Base-by-base conservation (phyloP, 2,888 invertebrate species). In the Cephus sareptanus region DNA sequence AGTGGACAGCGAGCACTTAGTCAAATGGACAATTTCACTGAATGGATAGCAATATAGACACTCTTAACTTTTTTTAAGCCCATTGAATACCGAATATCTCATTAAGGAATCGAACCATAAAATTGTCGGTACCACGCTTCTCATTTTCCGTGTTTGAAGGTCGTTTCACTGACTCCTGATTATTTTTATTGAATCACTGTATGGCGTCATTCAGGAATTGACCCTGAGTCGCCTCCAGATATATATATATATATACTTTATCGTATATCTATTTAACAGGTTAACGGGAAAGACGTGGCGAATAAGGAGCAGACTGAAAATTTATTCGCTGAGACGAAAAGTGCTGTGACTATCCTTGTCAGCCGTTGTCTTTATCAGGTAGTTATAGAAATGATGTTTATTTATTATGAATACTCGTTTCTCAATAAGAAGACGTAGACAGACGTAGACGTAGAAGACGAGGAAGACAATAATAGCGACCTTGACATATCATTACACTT, bases 211-310 rank as follows among this genome's bases (percentile, higher is more conserved):
- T 56, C 56, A 56, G 40, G 23, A 9, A 56, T 56, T 23, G 40
- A 56, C 9, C 2, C 40, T 6, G 15, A 9, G 6, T 56, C 23
- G 23, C 9, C 23, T 23, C 56, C 15, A 56, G 23, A 56, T 23
- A 56, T 56, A 9, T 23, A 12, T 11, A 3, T 33, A 33, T 33
- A 33, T 33, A 34, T 74, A 30, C 30, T n/a, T 73, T 34, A 9
- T 75, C 33, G 34, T 70, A 69, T 73, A 70, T 15, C 56, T 73
- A 31, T 79, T 73, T 74, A 75, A 23, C 87, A 93, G 93, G 93
- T 93, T 56, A 94, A 94, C 85, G 94, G 94, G 12, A 93, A 92
- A 82, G 94, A 94, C 86, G 93, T 94, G 34, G 93, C 93, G 77
- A 94, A 92, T 84, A 93, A 93, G 85, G 93, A 93, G 81, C 94